Percentiles rank a stretch among this genome's conserved stretches.
These are phyloP conservation scores for Dromius quadrimaculatus DNA, from an alignment of 2,888 invertebrate species.

Conservation along the genomic window DNA sequence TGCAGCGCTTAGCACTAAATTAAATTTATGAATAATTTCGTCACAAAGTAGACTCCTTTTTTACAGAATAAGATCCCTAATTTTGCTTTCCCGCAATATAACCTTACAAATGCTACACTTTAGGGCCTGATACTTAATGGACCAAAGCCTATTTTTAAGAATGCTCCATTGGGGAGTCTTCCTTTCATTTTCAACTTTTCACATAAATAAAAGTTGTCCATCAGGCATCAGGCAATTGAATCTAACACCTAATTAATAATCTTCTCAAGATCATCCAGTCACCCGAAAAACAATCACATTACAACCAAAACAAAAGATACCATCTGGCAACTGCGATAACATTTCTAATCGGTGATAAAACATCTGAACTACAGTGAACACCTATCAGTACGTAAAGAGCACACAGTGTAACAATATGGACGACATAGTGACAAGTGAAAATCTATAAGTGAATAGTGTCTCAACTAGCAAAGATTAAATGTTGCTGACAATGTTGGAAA, in stretches of 20 bases:
- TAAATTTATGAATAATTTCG: constrained; percentile 13
- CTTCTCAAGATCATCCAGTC: constrained; percentile 5
- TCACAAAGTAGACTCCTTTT: too few species aligned
- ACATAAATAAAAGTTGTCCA: too few species aligned
- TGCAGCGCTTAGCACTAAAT: not conserved
- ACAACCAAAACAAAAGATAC: constrained; percentile 6
- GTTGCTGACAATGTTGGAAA: constrained; percentile 52
- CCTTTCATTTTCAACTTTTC: too few species aligned
- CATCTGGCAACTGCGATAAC: constrained; percentile 22
- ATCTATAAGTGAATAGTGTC: constrained; percentile 8
- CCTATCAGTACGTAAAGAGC: constrained; percentile 6
- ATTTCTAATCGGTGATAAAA: constrained; percentile 10
- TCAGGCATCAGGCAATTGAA: not conserved
- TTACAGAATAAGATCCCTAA: too few species aligned
- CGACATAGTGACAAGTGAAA: constrained; percentile 1
- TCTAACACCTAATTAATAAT: constrained; percentile 27
- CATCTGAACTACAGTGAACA: not conserved
- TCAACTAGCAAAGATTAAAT: constrained; percentile 34
- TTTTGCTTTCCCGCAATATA: too few species aligned
- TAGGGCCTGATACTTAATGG: too few species aligned
- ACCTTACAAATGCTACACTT: too few species aligned
- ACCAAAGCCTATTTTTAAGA: too few species aligned
- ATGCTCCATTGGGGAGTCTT: too few species aligned
- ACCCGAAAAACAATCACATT: constrained; percentile 9
- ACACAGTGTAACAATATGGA: not conserved